Conservation (phyloP, 2,888 invertebrate genomes). For the Parnassius glacialis region DNA sequence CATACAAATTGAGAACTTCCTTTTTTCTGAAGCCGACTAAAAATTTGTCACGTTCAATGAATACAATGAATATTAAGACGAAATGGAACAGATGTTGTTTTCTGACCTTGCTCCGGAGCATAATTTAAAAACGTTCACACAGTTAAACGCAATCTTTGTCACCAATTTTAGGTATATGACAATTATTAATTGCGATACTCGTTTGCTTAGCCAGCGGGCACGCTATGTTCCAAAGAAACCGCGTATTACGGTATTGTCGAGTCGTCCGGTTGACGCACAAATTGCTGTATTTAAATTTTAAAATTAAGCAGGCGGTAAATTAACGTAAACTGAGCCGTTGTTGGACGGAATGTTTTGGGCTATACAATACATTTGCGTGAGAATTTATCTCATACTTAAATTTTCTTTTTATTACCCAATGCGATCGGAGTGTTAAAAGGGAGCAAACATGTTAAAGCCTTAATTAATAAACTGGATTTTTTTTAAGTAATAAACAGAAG, state of each 20-base stretch:
- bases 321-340: slow-evolving; percentile 54
- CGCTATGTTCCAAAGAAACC: slow-evolving; percentile 25
- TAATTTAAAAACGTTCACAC: slow-evolving; percentile 1
- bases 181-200: slow-evolving; percentile 45
- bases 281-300: slow-evolving; percentile 57
- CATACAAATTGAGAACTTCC: no score
- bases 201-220: slow-evolving; percentile 18
- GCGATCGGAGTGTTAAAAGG: neutral
- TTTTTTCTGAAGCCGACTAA: no score
- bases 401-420: slow-evolving; percentile 24
- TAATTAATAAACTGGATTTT: neutral
- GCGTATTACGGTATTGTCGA: slow-evolving; percentile 40
- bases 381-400: slow-evolving; percentile 46
- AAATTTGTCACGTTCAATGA: no score
- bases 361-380: slow-evolving; percentile 31
- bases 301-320: slow-evolving; percentile 62
- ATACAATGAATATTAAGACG: neutral
- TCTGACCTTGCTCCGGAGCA: slow-evolving; percentile 1
- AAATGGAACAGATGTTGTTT: slow-evolving; percentile 6
- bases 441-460: neutral
- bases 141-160: slow-evolving; percentile 14
- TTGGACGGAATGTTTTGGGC: slow-evolving; percentile 42
- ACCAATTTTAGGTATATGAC: slow-evolving; percentile 34
- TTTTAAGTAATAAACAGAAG: no score
- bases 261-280: slow-evolving; percentile 44